These are phyloP conservation scores for Hepsetus odoe DNA, from an alignment of 2,113 vertebrate genomes.

Conservation along the genomic window DNA sequence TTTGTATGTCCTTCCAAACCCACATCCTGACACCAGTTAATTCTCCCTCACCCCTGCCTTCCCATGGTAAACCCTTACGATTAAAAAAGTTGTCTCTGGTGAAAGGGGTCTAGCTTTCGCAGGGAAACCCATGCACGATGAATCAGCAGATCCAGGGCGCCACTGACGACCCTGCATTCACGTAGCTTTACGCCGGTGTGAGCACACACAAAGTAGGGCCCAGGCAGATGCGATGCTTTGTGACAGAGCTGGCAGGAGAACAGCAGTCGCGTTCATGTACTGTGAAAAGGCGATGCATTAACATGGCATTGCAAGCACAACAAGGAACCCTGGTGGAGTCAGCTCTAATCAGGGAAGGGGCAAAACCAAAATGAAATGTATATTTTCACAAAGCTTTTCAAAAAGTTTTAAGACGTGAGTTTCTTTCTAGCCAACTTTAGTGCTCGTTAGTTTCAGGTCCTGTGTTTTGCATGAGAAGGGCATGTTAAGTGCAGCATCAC, in stretches of 20 bases:
- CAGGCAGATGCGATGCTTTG: slow-evolving; percentile 33
- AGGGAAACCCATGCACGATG: slow-evolving; percentile 63
- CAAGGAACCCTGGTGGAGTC: neutral
- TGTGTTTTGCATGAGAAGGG: slow-evolving; percentile 1
- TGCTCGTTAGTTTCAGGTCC: neutral
- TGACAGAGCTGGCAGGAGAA: slow-evolving; percentile 41
- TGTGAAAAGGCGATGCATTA: slow-evolving; percentile 32
- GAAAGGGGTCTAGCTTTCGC: slow-evolving; percentile 57
- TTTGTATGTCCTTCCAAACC: slow-evolving; percentile 4
- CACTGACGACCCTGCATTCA: slow-evolving; percentile 31
- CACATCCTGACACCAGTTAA: neutral
- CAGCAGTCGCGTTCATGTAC: neutral
- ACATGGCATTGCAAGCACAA: slow-evolving; percentile 27
- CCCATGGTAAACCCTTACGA: slow-evolving; percentile 69
- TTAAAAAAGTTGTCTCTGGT: slow-evolving; percentile 28
- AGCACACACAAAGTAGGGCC: slow-evolving; percentile 65
- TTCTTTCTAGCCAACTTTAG: neutral
- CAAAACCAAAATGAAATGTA: neutral
- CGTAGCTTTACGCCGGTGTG: slow-evolving; percentile 68
- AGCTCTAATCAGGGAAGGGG: neutral
- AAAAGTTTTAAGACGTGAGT: neutral
- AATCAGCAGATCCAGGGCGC: slow-evolving; percentile 66
- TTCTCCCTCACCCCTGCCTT: slow-evolving; percentile 59
- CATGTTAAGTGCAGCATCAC: neutral
- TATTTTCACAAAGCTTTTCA: neutral